Base-by-base conservation (phyloP, 2,888 invertebrate species). In the Himalopsyche tibetana region DNA sequence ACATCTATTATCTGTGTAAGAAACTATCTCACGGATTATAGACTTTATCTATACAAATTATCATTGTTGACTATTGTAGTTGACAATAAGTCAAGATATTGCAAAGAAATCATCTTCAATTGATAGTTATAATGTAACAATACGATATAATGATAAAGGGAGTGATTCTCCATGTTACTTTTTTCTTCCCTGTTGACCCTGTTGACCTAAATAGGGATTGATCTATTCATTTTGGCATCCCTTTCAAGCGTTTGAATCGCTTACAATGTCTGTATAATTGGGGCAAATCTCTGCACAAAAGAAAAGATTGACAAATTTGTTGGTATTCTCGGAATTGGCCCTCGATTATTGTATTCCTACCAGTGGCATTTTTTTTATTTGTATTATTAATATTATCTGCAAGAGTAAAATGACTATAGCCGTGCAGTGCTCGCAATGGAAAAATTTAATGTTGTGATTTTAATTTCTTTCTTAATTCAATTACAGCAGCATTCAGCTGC, bases 251-350 rank as follows among this genome's bases (percentile, higher is more conserved):
- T 63, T 9, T 63, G 28, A 63, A 63, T 28, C 28, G 19, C 11
- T 63, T 19, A 63, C 63, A 63, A 63, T 63, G 63, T 4, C n/a
- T 9, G 3, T 28, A 19, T 63, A 63, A 63, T 63, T 63, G 63
- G 63, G 63, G 19, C 63, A 4, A 19, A 1, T n/a, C 8, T 19
- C 9, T 9, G 28, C 19, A 63, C 63, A 63, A 63, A 63, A 63
- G 19, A 28, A 63, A 56, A n/a, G 28, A 63, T 63, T 63, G 63
- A 63, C 63, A 63, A 63, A 63, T 63, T 63, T 28, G 63, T 19
- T 19, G 63, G 9, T 4, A 19, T 63, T 63, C 63, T 9, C 19
- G 15, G 63, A 8, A 63, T 19, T 19, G 19, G 63, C 63, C 63
- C 63, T 63, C 63, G 19, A 63, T 19, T 63, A 63, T 63, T 19